Evolutionary conservation across 2,797 vertebrate species (phyloP).

Genomic region (Pseudotriccus pelzelni): DNA sequence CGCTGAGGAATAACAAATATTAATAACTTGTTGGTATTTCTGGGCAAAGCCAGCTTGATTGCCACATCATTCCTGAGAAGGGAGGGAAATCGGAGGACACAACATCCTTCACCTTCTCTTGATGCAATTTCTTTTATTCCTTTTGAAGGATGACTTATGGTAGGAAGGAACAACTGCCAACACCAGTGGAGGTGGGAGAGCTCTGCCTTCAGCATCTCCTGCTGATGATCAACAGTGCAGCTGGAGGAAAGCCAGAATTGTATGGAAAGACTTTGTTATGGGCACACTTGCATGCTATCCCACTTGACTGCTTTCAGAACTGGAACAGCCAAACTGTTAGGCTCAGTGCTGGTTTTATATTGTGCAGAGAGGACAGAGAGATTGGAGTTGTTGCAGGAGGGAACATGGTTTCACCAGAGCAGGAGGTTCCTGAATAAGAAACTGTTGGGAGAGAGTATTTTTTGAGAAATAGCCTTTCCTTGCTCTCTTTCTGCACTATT

Average conservation of each 20-base stretch:
- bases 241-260: not conserved
- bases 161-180: not conserved
- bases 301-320: not conserved
- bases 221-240: not conserved
- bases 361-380: not conserved
- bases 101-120: not conserved
- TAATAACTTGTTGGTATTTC: slow-evolving; percentile 31
- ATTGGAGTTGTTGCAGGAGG: not conserved
- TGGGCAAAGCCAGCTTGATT: slow-evolving; percentile 21
- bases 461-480: not conserved
- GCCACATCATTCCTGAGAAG: slow-evolving; percentile 18
- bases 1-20: slow-evolving; percentile 28
- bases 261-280: not conserved
- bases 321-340: not conserved
- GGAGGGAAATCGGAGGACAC: not conserved
- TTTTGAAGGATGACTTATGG: not conserved
- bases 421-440: not conserved
- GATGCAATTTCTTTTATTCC: not conserved
- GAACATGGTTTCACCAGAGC: not conserved
- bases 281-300: not conserved
- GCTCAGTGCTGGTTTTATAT: not conserved
- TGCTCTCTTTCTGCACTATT: not conserved
- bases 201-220: not conserved
- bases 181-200: not conserved
- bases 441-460: not conserved